Conservation (phyloP, 2,888 invertebrate genomes). For the Cryptocephalus primarius region DNA sequence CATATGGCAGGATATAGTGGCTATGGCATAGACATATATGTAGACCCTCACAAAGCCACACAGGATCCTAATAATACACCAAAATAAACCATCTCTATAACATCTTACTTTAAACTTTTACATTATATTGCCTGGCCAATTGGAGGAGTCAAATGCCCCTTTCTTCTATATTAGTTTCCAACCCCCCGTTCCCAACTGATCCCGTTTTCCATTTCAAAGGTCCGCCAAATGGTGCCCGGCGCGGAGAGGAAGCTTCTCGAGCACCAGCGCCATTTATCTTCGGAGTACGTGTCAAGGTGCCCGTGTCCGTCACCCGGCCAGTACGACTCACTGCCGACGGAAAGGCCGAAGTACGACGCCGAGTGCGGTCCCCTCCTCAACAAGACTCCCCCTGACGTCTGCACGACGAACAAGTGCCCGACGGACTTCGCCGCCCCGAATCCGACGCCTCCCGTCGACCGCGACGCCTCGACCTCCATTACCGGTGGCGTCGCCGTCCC, state of each 20-base stretch:
- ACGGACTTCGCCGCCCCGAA: constrained; percentile 24
- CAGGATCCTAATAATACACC: too few species aligned
- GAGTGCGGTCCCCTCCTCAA: constrained; percentile 36
- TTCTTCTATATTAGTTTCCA: too few species aligned
- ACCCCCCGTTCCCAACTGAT: too few species aligned
- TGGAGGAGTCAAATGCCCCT: too few species aligned
- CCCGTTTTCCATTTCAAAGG: constrained; percentile 25
- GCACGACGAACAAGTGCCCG: constrained; percentile 35
- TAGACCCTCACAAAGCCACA: too few species aligned
- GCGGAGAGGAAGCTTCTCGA: constrained; percentile 46
- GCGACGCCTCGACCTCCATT: constrained; percentile 14
- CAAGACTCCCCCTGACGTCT: constrained; percentile 40
- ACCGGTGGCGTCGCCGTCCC: constrained; percentile 11
- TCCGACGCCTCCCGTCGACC: constrained; percentile 21
- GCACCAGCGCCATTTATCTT: constrained; percentile 40
- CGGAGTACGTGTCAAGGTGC: constrained; percentile 40
- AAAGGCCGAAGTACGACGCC: constrained; percentile 28
- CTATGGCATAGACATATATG: too few species aligned
- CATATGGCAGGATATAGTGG: too few species aligned
- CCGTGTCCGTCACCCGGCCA: constrained; percentile 21
- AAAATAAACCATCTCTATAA: too few species aligned
- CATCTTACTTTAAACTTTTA: too few species aligned
- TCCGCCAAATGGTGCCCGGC: constrained; percentile 50
- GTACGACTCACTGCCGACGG: constrained; percentile 24
- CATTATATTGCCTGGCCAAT: too few species aligned